Evolutionary conservation across 2,797 vertebrate species (phyloP).

Genomic region (Morelia viridis): DNA sequence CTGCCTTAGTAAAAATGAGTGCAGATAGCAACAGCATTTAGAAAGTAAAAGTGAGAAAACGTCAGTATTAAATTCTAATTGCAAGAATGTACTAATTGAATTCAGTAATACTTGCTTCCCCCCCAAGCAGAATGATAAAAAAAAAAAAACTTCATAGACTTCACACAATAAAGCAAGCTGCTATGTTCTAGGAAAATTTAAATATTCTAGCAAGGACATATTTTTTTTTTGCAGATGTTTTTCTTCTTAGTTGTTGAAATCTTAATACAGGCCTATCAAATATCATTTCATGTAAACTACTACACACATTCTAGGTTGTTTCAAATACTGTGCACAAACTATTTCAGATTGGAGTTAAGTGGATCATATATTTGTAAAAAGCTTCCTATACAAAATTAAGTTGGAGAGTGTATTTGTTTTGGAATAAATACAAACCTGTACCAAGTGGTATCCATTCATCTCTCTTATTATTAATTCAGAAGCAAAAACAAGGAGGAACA

Average conservation of each 20-base stretch:
- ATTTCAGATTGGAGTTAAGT: background rate
- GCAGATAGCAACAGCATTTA: constrained; percentile 46
- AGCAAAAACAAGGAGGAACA: background rate
- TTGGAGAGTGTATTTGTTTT: background rate
- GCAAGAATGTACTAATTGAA: constrained; percentile 57
- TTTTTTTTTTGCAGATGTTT: constrained; percentile 20
- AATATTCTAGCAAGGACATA: constrained; percentile 51
- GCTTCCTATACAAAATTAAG: background rate
- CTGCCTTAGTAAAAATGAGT: constrained; percentile 33
- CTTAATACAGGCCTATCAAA: constrained; percentile 22
- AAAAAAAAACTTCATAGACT: constrained; percentile 54
- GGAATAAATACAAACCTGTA: background rate
- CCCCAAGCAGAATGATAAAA: constrained; percentile 39
- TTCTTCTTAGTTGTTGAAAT: constrained; percentile 43
- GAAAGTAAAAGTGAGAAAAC: constrained; percentile 52
- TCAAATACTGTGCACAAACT: constrained; percentile 45
- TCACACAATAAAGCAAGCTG: constrained; percentile 61
- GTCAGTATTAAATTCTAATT: constrained; percentile 60
- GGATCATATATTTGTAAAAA: background rate
- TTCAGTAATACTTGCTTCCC: constrained; percentile 53
- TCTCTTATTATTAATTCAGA: background rate
- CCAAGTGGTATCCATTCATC: background rate
- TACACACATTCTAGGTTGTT: constrained; percentile 39
- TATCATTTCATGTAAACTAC: constrained; percentile 42
- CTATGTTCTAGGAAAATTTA: constrained; percentile 53